These are phyloP conservation scores for Pipistrellus kuhlii DNA, from an alignment of 2,797 vertebrate species.

Conservation along the genomic window DNA sequence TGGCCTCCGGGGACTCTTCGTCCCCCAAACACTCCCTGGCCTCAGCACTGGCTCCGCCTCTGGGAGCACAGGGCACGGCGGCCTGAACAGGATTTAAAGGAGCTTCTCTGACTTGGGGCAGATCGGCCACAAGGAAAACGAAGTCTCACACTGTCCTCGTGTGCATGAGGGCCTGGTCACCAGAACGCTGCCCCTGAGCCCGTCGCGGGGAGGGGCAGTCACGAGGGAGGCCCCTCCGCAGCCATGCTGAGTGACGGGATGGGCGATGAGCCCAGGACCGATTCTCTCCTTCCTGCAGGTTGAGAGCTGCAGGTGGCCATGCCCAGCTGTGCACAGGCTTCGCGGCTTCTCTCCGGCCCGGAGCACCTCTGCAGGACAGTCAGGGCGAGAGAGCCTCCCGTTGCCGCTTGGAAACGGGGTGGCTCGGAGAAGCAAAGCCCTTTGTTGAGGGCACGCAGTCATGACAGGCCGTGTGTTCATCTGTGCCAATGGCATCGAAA, in stretches of 20 bases:
- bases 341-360: background rate
- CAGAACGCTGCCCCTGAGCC: background rate
- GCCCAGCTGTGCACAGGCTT: fast-evolving
- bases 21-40: fast-evolving
- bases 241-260: background rate
- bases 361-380: background rate
- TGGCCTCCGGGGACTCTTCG: background rate
- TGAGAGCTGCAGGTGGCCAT: fast-evolving
- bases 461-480: background rate
- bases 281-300: background rate
- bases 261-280: fast-evolving
- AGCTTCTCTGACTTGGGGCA: background rate
- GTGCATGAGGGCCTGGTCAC: fast-evolving
- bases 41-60: background rate
- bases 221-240: no score
- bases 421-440: background rate
- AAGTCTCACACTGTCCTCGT: fast-evolving
- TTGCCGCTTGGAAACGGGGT: background rate
- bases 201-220: background rate
- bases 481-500: background rate
- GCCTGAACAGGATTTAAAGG: background rate
- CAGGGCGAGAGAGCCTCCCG: background rate
- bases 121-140: fast-evolving
- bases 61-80: fast-evolving
- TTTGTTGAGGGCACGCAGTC: background rate